Conservation (phyloP, 2,113 vertebrate species). For the Lathamus discolor region DNA sequence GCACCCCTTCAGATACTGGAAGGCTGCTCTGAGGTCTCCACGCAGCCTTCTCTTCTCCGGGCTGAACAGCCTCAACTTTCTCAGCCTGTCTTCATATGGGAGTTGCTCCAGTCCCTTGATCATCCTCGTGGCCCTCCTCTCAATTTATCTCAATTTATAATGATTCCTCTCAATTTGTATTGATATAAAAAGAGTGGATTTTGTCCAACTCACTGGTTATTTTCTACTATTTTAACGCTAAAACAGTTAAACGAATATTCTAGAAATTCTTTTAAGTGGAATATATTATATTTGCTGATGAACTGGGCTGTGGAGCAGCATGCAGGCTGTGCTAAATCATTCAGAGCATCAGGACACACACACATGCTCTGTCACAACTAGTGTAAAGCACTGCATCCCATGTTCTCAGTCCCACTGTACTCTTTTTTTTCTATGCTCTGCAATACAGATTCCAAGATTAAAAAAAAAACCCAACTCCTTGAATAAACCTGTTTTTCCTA, state of each 20-base stretch:
- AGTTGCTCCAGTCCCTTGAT: too few relatives aligned
- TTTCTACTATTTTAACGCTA: neutral
- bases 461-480: neutral
- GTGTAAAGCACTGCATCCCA: accelerated
- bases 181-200: neutral
- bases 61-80: too few relatives aligned
- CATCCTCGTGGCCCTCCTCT: too few relatives aligned
- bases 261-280: neutral
- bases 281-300: neutral
- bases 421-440: neutral
- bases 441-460: neutral
- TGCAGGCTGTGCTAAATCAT: neutral
- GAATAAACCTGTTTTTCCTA: neutral
- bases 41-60: too few relatives aligned
- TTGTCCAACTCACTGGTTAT: accelerated
- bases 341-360: neutral
- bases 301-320: accelerated
- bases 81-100: too few relatives aligned
- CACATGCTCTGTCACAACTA: accelerated
- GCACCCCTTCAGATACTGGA: too few relatives aligned
- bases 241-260: neutral
- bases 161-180: neutral
- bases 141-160: too few relatives aligned
- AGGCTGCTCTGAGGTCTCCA: too few relatives aligned
- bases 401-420: neutral